A percentile compares a stretch with the other conserved stretches of the same genome.
Conservation (phyloP, 2,888 invertebrate genomes). For the Hemistola chrysoprasaria region DNA sequence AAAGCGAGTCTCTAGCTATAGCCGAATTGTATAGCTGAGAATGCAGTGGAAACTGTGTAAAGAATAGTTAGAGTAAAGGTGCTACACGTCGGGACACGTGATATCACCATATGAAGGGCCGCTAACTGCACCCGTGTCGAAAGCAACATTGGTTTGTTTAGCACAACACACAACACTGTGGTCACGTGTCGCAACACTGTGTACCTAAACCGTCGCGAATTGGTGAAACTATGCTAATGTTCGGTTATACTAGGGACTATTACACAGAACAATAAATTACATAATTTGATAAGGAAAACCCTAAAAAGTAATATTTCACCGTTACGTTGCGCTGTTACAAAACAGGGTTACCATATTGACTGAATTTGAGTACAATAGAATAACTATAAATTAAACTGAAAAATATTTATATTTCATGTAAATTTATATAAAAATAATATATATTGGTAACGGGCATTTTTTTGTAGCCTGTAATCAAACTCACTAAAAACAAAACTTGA, state of each 20-base stretch:
- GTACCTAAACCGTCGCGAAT: conserved; percentile 57
- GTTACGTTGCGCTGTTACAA: no score
- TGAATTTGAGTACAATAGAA: no score
- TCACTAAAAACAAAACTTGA: no score
- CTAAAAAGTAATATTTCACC: no score
- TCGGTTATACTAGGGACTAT: no score
- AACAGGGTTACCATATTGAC: no score
- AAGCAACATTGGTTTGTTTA: conserved; percentile 64
- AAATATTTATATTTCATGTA: no score
- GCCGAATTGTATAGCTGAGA: conserved; percentile 37
- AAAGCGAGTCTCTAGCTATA: conserved; percentile 15
- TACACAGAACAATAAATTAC: conserved; percentile 36
- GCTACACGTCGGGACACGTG: conserved; percentile 32
- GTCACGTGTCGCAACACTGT: conserved; percentile 55
- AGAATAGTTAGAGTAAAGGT: conserved; percentile 45
- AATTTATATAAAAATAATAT: no score
- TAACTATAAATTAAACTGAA: no score
- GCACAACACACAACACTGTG: conserved; percentile 59
- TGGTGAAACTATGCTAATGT: conserved; percentile 63
- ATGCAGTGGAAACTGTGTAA: conserved; percentile 54
- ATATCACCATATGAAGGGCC: conserved; percentile 64
- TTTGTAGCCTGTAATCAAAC: no score
- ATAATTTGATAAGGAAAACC: no score
- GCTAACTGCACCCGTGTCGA: conserved; percentile 64
- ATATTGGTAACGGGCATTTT: no score